Evolutionary conservation across 2,113 vertebrate genomes (phyloP), one percentile per base, ranked within the genome.

Genomic region (Chlamydotis undulata): DNA sequence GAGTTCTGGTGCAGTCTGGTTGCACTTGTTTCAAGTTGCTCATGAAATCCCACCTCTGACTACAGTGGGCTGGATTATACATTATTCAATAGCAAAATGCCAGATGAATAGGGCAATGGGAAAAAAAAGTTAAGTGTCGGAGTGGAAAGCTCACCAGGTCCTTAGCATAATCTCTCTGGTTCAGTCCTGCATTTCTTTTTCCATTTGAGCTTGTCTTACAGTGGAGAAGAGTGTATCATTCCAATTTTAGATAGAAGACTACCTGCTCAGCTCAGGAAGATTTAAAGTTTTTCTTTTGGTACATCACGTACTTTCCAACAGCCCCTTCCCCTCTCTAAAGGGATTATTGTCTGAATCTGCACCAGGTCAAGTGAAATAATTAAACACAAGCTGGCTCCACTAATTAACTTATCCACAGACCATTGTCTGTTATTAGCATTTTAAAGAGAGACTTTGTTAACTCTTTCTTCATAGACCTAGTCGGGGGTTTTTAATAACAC

Each of bases 321-420:
- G 91, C 73, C 92, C 94, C 83, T 95, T 93, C 91, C 85, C 89
- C 94, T 96, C 95, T 96, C 91, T 70, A 74, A 97, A 96, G 86
- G 93, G 95, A 97, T 97, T 97, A 97, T 94, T 97, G 92, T 88
- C 93, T 96, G 95, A 97, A 97, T 95, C 96, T 97, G 87, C 78
- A 91, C 78, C 65, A 74, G 97, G 97, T 97, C 97, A 97, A 97
- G 96, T 95, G 96, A 97, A 98, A 97, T 98, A 97, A 98, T 97
- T 96, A 97, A 97, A 95, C 94, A 90, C 96, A 96, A 93, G 89
- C 95, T 97, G 93, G 68, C 73, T 96, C 96, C 69, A 31, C 95
- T 98, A 97, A 98, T 98, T 97, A 97, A 98, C 96, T 97, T 97
- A 97, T 96, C 90, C 96, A 96, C 86, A 97, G 91, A 96, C 97